Conservation (phyloP, 2,888 invertebrate species). For the Encarsia formosa region DNA sequence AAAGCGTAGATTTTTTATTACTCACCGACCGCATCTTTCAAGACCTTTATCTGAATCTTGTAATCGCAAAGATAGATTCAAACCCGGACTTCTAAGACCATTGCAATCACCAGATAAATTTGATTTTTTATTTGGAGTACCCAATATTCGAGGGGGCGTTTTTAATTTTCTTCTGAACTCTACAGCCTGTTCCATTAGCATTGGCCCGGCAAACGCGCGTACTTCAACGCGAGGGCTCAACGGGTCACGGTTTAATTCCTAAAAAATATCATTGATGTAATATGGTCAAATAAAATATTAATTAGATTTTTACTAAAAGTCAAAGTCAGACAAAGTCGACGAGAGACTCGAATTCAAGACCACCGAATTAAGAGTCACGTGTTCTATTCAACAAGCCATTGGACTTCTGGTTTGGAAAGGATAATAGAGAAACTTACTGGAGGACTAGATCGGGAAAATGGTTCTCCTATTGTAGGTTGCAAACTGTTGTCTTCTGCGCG, state of each 20-base stretch:
- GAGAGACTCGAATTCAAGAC: no score
- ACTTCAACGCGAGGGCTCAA: constrained; percentile 70
- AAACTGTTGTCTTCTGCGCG: constrained; percentile 72
- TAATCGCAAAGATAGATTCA: constrained; percentile 50
- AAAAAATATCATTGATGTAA: neutral
- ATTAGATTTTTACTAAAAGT: neutral
- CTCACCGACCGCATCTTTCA: constrained; percentile 74
- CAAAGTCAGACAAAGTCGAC: neutral
- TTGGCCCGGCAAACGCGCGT: constrained; percentile 87
- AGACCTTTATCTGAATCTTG: constrained; percentile 81
- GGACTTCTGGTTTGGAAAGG: constrained; percentile 2
- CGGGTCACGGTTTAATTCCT: constrained; percentile 65
- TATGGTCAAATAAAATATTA: neutral
- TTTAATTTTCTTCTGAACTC: constrained; percentile 76
- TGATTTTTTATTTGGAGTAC: constrained; percentile 29
- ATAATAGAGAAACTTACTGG: constrained; percentile 55
- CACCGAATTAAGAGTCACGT: no score
- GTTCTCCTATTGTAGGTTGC: constrained; percentile 73
- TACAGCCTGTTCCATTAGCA: constrained; percentile 70
- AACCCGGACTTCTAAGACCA: constrained; percentile 25
- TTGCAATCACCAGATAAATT: constrained; percentile 22
- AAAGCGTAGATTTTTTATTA: constrained; percentile 1
- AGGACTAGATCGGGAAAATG: constrained; percentile 69
- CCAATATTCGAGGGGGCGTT: constrained; percentile 65
- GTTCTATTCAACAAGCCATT: neutral